Base-by-base conservation (phyloP, 2,888 invertebrate genomes). In the Sarcophaga variegata region DNA sequence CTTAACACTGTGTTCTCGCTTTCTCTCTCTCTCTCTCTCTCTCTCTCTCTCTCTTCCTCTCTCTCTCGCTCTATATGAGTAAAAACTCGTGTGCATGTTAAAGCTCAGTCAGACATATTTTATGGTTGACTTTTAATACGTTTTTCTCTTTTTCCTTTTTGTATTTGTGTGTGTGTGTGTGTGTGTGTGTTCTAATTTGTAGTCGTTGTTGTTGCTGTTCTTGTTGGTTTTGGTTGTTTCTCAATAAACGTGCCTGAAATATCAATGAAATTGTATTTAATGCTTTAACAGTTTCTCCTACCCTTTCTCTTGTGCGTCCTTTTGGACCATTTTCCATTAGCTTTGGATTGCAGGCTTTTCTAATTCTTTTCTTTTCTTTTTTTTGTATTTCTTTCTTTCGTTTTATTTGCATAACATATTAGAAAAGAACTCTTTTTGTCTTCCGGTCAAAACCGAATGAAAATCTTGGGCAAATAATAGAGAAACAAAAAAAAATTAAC, bases 231-330 rank as follows among this genome's bases (percentile, higher is more conserved):
- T 25, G 6, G 62, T 25, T 22, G 45, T 45, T 63, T 62, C 37
- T 10, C 69, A 62, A 66, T 27, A 54, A 64, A 87, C 86, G 86
- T 87, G 86, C 75, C 67, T 78, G 64, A 81, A 87, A 83, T 87
- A 37, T 54, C 70, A 86, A 86, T 78, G 25, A 69, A 78, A 71
- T 83, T 70, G 60, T 78, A 17, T 25, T 59, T 8, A 72, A 62
- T 67, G 20, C 49, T 62, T 62, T 47, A 25, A 25, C 27, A 27
- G 11, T 71, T 71, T n/a, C 27, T n/a, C 10, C 20, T 11, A n/a
- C 27, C 17, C 17, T 17, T 54, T 4, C 17, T 54, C 54, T 0
- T 14, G 4, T 2, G 0, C 54, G 3, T 75, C 25, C 2, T 64
- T 12, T 27, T 49, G 22, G 12, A 22, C 14, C 17, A 22, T 37